These are phyloP conservation scores for Camelus dromedarius DNA, from an alignment of 2,113 vertebrate genomes.

Conservation along the genomic window DNA sequence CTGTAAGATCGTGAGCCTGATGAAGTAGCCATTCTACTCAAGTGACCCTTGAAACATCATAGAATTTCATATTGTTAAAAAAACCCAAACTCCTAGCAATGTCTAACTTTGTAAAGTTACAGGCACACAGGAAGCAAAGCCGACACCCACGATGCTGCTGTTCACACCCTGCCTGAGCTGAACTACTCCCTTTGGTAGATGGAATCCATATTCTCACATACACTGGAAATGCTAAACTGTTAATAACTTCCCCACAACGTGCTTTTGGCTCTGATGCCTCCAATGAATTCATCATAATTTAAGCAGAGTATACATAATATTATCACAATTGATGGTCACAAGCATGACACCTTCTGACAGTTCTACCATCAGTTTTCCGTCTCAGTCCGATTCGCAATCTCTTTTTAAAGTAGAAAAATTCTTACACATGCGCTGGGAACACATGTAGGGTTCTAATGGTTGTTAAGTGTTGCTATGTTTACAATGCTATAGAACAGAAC, in stretches of 20 bases:
- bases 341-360: neutral
- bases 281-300: conserved; percentile 9
- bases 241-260: neutral
- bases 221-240: conserved; percentile 33
- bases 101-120: neutral
- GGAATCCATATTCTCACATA: neutral
- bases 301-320: neutral
- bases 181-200: neutral
- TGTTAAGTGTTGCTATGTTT: neutral
- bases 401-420: conserved; percentile 52
- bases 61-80: neutral
- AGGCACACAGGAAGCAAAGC: neutral
- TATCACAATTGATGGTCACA: neutral
- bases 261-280: conserved; percentile 18
- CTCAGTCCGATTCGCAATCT: neutral
- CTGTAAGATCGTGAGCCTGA: neutral
- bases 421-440: neutral
- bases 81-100: neutral
- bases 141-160: neutral
- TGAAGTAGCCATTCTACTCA: neutral
- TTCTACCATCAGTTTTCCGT: neutral
- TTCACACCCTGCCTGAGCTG: neutral
- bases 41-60: neutral
- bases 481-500: neutral
- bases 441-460: neutral